These are phyloP conservation scores for Gymnocephalus cernua DNA, from an alignment of 2,113 vertebrate species.

Conservation along the genomic window DNA sequence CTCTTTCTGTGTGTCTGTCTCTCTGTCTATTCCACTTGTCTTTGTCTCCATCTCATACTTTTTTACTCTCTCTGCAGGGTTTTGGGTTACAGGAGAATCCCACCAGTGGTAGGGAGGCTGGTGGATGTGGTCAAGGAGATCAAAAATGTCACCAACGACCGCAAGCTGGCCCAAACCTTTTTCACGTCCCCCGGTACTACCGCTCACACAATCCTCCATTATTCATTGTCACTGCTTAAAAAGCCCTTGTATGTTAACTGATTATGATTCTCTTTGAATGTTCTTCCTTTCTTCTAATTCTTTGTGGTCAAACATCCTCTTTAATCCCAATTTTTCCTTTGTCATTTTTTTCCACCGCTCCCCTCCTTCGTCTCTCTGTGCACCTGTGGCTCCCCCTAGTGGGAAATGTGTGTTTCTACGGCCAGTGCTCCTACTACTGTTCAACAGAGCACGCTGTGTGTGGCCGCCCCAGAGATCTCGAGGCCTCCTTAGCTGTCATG, in stretches of 20 bases:
- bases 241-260: background rate
- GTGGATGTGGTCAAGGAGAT: conserved; percentile 88
- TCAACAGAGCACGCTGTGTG: conserved; percentile 90
- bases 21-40: background rate
- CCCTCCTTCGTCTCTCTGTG: background rate
- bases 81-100: conserved; percentile 87
- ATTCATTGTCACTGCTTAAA: conserved; percentile 12
- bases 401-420: conserved; percentile 90
- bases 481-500: conserved; percentile 88
- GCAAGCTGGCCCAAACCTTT: conserved; percentile 87
- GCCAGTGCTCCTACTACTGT: conserved; percentile 93
- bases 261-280: conserved; percentile 17
- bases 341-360: background rate
- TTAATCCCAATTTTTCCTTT: background rate
- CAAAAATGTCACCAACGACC: conserved; percentile 87
- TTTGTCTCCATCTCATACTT: background rate
- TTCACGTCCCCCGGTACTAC: conserved; percentile 88
- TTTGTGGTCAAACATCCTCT: background rate
- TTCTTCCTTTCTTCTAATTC: background rate
- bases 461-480: conserved; percentile 83
- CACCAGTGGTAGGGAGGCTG: conserved; percentile 85
- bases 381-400: conserved; percentile 76
- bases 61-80: conserved; percentile 74
- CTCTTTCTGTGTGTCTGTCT: background rate
- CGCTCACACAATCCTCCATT: background rate